Evolutionary conservation across 37 sponge, comb jelly and placozoan species (phyloP), one percentile per base, ranked within the genome.

Genomic region (Beroe forskalii): DNA sequence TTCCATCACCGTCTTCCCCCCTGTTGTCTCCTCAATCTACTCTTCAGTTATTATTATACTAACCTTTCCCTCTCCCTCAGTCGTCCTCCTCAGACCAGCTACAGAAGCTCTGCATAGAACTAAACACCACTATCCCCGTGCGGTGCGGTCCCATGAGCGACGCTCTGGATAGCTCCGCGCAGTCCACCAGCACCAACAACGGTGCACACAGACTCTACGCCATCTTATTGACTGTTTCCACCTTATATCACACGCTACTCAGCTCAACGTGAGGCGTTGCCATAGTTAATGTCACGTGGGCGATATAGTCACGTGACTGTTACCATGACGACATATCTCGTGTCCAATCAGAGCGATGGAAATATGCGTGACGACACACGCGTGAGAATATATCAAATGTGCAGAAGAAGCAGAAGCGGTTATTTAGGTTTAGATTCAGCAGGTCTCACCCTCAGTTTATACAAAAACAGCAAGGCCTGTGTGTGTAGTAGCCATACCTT

Each of bases 91-190:
- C 86, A 4, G 48, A 4, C 1, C 28, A 23, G 27, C 28, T 80
- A 27, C 86, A 80, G 42, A 48, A 35, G 12, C 28, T 35, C 86
- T 80, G 86, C 42, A 80, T 80, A 17, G 86, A 80, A 43, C 28
- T 80, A 1, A 80, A 43, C 55, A 80, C 86, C 9, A 80, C 86
- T 44, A 80, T 80, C 31, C 86, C 55, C n/a, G 86, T 80, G 8
- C 86, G 86, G 2, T 80, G 86, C 27, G 86, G 86, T 36, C 33
- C 72, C 72, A 69, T 69, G 38, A 69, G 37, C 19, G 8, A 69
- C 12, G 72, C 72, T 1, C 33, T 35, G 20, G 72, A 35, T 1
- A 69, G 38, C 19, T 31, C 72, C 28, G 72, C 72, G 12, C 72
- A 69, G 19, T 32, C 35, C 1, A 69, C 27, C 28, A 69, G 38